Evolutionary conservation across 2,888 invertebrate genomes (phyloP), one percentile per base, ranked within the genome.

Genomic region (Andrena haemorrhoa): DNA sequence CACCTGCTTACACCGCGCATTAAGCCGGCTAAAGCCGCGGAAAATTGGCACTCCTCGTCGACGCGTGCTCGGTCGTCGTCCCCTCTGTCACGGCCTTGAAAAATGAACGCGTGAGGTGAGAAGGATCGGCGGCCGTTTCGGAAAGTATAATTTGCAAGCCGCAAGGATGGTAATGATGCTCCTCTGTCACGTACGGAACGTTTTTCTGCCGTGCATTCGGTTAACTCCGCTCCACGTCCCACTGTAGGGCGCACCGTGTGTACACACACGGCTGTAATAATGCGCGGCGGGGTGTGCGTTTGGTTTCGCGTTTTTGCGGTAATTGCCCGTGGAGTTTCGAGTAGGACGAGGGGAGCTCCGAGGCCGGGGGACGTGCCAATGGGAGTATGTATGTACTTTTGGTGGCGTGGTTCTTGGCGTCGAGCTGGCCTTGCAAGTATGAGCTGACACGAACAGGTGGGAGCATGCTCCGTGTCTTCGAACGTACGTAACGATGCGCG

Each of bases 1-100:
- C 85, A 79, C 83, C 87, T 90, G 89, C 84, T 60, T 74, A 73
- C 64, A 76, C 73, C 35, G 69, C 33, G 80, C 78, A 77, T 88
- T 77, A 79, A 79, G 61, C 51, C 53, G 77, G 58, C 58, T 65
- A 65, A 74, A 88, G 60, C 58, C 75, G 72, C 75, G 83, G 74
- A 89, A 85, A 83, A 79, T 83, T 82, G 85, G 71, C 78, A n/a
- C 47, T 61, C 75, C 26, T 56, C 53, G 71, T 31, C 69, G 74
- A 76, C 76, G 70, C 76, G 63, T 73, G 78, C 68, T 63, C 12
- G 41, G 29, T 31, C 61, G 71, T 47, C 76, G 23, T 60, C 31
- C 70, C 20, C 60, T 72, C 71, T 49, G 72, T 72, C 74, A 63
- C 53, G 64, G 72, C 26, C 53, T 64, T 51, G 70, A 83, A 79